Base-by-base conservation (phyloP, 1,140 invertebrate species). In the Sycobia sp. region DNA sequence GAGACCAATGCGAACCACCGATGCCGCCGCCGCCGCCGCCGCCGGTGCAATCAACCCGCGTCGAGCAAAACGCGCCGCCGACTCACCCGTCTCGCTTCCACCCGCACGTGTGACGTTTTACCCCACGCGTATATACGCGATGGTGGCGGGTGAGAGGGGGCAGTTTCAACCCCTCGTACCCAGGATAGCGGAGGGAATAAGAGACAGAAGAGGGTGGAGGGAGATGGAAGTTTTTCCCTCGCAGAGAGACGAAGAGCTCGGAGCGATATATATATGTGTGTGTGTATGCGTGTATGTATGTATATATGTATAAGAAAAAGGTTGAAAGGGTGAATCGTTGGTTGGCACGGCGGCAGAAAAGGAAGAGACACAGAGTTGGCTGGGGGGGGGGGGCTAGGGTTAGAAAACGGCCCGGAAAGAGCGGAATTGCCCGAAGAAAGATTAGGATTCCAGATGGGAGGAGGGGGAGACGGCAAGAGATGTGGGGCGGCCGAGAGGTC, bases 41-140 rank as follows among this genome's bases (percentile, higher is more conserved):
- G 75, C 66, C 73, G 76, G 79, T 80, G 77, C 77, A 81, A 80
- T 81, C 79, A 81, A 79, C 78, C 77, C 76, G 76, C 73, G 29
- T n/a, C n/a, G n/a, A n/a, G n/a, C n/a, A n/a, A n/a, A n/a, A n/a
- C 29, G 29, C 75, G 71, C 32, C 38, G 25, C 23, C 16, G 20
- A 23, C 32, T 41, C 43, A 3, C 51, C 11, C 38, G 9, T 18
- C 46, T 41, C 38, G 34, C 23, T 23, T 27, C 20, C 43, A 10
- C 38, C 25, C 43, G 10, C 29, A 16, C 38, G 5, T 11, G 8
- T 23, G 5, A 14, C 3, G 7, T 13, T 16, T 11, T 41, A n/a
- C 23, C n/a, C n/a, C 25, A 20, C 29, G 29, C 34, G 38, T 32
- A 23, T 9, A 22, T 27, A 14, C 23, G 34, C 41, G 51, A 39